These are phyloP conservation scores for Drosophila algonquin DNA, from an alignment of 2,888 invertebrate species.

Conservation along the genomic window DNA sequence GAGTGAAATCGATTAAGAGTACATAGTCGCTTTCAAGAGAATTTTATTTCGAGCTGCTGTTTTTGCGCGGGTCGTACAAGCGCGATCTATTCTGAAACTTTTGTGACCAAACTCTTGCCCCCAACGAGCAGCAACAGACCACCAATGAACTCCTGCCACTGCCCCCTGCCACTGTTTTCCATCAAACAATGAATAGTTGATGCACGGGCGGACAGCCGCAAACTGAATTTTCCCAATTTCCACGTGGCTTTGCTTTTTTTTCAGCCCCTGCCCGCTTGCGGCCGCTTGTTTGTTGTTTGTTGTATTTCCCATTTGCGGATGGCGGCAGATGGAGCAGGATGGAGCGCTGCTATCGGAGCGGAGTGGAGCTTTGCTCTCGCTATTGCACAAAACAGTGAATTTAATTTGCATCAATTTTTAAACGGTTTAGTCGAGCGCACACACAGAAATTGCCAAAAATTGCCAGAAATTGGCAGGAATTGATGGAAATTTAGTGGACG, in stretches of 20 bases:
- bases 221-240: conserved; percentile 42
- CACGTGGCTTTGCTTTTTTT: conserved; percentile 24
- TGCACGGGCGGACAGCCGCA: conserved; percentile 26
- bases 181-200: conserved; percentile 31
- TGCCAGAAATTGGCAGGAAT: conserved; percentile 42
- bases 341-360: too few species aligned
- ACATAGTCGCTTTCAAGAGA: too few species aligned
- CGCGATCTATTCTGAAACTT: background rate
- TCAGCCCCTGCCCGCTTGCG: background rate
- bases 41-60: background rate
- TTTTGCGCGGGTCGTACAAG: background rate
- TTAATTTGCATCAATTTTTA: conserved; percentile 45
- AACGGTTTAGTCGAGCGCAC: conserved; percentile 40
- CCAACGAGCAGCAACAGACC: background rate
- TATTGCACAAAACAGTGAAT: conserved; percentile 38
- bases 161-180: background rate
- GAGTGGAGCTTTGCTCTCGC: conserved; percentile 7
- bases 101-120: background rate
- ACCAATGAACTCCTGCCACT: background rate
- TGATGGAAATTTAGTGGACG: conserved; percentile 30
- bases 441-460: conserved; percentile 33
- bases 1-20: background rate
- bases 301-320: conserved; percentile 21
- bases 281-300: conserved; percentile 20
- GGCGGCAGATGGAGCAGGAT: background rate